Base-by-base conservation (phyloP, 2,113 vertebrate genomes). In the Cinclus mexicanus region DNA sequence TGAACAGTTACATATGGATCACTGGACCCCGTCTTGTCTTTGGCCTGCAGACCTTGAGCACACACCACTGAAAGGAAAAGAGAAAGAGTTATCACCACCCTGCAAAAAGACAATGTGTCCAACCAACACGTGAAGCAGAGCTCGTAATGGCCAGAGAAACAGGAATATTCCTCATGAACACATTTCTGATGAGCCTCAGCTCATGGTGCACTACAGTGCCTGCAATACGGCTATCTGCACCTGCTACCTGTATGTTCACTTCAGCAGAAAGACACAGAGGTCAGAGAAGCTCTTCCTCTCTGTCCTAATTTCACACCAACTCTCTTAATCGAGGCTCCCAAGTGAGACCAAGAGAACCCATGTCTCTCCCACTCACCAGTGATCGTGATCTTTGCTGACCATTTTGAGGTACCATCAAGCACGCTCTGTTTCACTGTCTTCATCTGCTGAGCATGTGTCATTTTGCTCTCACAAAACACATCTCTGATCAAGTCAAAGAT, bases 381-480 rank as follows among this genome's bases (percentile, higher is more conserved):
- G 97, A 99, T 99, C 1, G 99, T 99, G 87, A 99, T 99, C 98
- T 99, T 99, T 94, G 99, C 99, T 2, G 99, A 99, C 99, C 99
- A 99, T 94, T 99, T 99, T 59, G 99, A 99, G 59, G 99, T 99
- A 42, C 99, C 99, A n/a, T 99, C 99, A 77, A 99, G 97, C 14
- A 99, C 99, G 0, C 99, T 99, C 97, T 99, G 99, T 88, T 99
- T 99, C 94, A 99, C 99, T 23, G 98, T 98, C 96, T 99, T 99
- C 98, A 99, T 99, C 96, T 99, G 99, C 96, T 99, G 99, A 11
- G 98, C 98, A 10, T 99, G 99, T 31, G 98, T 94, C 77, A 98
- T 95, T 96, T 99, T 99, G 96, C 97, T 98, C 83, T 99, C 98
- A 76, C 96, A 94, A 68, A 99, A 99, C 75, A 99, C 99, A 67